phyloP scores from a whole-genome alignment of 2,797 vertebrate species.

The Peromyscus eremicus region DNA sequence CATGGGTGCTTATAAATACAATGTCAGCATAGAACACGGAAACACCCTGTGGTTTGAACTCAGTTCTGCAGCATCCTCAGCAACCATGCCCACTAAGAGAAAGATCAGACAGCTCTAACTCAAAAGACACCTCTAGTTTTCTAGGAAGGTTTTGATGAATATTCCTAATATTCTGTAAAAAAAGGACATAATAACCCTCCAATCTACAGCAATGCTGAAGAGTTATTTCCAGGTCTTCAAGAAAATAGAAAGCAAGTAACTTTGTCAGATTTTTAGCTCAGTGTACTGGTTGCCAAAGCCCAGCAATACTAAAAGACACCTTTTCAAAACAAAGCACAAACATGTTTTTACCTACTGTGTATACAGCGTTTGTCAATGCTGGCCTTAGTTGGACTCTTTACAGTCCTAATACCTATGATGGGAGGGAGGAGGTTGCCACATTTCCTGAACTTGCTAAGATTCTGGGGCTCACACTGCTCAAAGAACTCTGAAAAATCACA shows the following conservation, averaged over 20 bases:
- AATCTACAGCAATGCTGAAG: not conserved
- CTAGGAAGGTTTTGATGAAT: not conserved
- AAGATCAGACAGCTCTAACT: not conserved
- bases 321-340: not conserved
- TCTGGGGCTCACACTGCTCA: not conserved
- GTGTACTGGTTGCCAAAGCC: not conserved
- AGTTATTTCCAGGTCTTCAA: not conserved
- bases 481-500: not conserved
- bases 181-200: not conserved
- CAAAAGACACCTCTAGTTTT: not conserved
- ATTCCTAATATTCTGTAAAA: not conserved
- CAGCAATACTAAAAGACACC: not conserved
- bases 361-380: not conserved
- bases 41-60: not conserved
- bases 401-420: not conserved
- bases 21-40: not conserved
- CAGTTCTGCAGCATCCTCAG: not conserved
- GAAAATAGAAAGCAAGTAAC: not conserved
- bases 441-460: not conserved
- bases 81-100: not conserved
- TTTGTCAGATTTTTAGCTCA: not conserved
- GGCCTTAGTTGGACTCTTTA: not conserved
- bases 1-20: not conserved
- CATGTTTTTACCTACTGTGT: not conserved
- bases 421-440: not conserved